These are phyloP conservation scores for Poeciliopsis turrubarensis DNA, from an alignment of 2,113 vertebrate species.

Conservation along the genomic window DNA sequence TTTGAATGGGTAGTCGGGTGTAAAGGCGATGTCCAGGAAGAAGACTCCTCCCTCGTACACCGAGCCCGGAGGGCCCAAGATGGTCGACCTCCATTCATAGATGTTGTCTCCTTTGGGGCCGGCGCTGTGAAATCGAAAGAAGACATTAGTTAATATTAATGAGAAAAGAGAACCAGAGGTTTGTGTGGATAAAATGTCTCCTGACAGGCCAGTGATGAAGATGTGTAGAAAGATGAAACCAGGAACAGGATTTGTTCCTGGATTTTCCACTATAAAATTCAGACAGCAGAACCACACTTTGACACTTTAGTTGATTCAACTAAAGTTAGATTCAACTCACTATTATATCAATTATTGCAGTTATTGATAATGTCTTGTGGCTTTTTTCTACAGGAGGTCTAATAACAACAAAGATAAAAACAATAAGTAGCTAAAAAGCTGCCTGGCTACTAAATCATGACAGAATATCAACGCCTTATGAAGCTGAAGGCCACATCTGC, in stretches of 20 bases:
- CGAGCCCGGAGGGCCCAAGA: conserved; percentile 96
- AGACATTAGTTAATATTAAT: conserved; percentile 52
- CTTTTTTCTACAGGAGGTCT: too few species aligned
- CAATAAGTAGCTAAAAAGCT: too few species aligned
- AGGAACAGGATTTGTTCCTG: too few species aligned
- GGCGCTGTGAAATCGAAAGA: conserved; percentile 83
- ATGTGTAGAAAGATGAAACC: conserved; percentile 9
- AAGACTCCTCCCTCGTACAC: conserved; percentile 99
- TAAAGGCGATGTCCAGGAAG: conserved; percentile 99
- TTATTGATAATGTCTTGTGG: too few species aligned
- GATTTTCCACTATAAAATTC: too few species aligned
- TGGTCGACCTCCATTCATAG: conserved; percentile 99
- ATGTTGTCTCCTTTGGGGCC: conserved; percentile 99
- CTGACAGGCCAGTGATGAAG: conserved; percentile 58
- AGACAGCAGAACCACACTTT: too few species aligned
- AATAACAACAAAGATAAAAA: too few species aligned
- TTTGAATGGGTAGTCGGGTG: conserved; percentile 98
- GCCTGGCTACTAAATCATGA: neutral
- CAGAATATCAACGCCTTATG: conserved; percentile 49
- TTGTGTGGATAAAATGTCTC: neutral
- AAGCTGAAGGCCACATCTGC: conserved; percentile 73
- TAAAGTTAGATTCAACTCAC: too few species aligned
- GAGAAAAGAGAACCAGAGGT: neutral
- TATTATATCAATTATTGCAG: too few species aligned
- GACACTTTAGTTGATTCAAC: too few species aligned